These are phyloP conservation scores for Diploptera punctata DNA, from an alignment of 2,888 invertebrate genomes.

Conservation along the genomic window DNA sequence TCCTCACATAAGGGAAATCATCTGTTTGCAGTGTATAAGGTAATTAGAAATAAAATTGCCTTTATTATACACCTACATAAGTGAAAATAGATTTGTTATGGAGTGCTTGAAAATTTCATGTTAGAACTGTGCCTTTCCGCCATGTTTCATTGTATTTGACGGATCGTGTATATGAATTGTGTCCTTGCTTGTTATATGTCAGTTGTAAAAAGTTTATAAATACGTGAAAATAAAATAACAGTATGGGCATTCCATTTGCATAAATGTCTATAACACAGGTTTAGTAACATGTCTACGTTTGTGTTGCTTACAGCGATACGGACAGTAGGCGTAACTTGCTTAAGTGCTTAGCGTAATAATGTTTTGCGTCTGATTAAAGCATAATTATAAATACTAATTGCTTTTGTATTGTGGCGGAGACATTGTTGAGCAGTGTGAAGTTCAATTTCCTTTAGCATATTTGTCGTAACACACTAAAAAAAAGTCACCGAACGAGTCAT, in stretches of 20 bases:
- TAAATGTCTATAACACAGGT: neutral
- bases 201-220: constrained; percentile 10
- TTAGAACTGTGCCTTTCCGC: constrained; percentile 26
- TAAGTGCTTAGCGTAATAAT: neutral
- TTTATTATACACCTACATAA: neutral
- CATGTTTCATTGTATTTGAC: constrained; percentile 35
- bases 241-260: neutral
- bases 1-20: constrained; percentile 29
- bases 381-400: too few species aligned
- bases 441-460: too few species aligned
- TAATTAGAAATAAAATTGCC: constrained; percentile 10
- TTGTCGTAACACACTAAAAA: too few species aligned
- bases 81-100: neutral
- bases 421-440: too few species aligned
- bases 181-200: constrained; percentile 19
- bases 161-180: constrained; percentile 12
- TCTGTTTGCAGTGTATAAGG: constrained; percentile 30
- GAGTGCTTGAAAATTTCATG: constrained; percentile 25
- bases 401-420: too few species aligned
- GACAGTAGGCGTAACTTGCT: constrained; percentile 33
- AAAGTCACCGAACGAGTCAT: too few species aligned
- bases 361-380: too few species aligned
- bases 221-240: neutral
- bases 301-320: constrained; percentile 4
- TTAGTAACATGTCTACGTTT: neutral